Base-by-base conservation (phyloP, 1,140 invertebrate genomes). In the Parapsyche elsis region DNA sequence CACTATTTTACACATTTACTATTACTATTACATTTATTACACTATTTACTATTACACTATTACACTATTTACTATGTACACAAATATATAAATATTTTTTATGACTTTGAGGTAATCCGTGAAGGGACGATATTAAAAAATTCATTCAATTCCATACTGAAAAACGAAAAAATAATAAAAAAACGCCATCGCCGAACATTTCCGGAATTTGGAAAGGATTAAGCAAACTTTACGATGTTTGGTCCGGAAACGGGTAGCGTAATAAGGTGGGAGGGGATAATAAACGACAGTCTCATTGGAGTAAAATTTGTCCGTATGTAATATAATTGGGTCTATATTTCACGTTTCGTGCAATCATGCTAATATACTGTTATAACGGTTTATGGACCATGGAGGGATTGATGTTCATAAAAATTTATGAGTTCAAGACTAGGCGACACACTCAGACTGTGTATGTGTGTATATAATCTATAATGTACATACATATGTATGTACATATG, bases 381-480 rank as follows among this genome's bases (percentile, higher is more conserved):
- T 67, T 67, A 67, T 67, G 21, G 64, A 67, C 24, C 64, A 26
- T 67, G 9, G 9, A 23, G 64, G 64, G 64, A 67, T 67, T 67
- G 24, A 26, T 30, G 24, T 67, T 12, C 64, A 23, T 67, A 67
- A 67, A 64, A 67, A 67, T 67, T 67, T 67, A 67, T 23, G 64
- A 67, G 30, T 19, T 9, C 57, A 21, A 19, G 57, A 61, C 21
- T 7, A 1, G 7, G 30, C 30, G 30, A 38, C 30, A 38, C 30
- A 38, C 30, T 38, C 7, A 4, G 2, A 38, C 30, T 38, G 7
- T n/a, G n/a, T n/a, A n/a, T n/a, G n/a, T n/a, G 12, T 46, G 45
- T 7, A 46, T 12, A 46, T 7, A 46, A 46, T 46, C 45, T 5
- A 46, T 46, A 7, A 46, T 46, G 12, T 53, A 53, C 16, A 53